phyloP scores from a whole-genome alignment of 1,140 invertebrate species.

The Goniozus legneri region DNA sequence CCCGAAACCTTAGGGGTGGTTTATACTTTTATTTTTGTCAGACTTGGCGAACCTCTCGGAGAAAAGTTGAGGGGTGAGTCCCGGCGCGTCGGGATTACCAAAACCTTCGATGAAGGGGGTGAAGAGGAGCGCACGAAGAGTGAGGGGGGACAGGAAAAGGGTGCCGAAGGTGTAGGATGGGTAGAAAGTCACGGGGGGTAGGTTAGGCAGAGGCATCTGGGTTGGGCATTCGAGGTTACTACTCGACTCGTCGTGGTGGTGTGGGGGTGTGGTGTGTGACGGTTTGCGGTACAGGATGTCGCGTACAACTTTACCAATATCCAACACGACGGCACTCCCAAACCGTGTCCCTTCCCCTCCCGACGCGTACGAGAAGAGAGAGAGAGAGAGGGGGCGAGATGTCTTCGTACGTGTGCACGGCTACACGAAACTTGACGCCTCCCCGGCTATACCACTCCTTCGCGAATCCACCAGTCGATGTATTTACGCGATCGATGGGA shows the following conservation, averaged over 20 bases:
- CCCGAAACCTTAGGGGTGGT: conserved; percentile 5
- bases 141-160: too few relatives aligned
- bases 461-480: conserved; percentile 26
- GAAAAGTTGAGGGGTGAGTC: too few relatives aligned
- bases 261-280: too few relatives aligned
- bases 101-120: too few relatives aligned
- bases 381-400: conserved; percentile 10
- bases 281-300: conserved; percentile 42
- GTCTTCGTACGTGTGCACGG: conserved; percentile 2
- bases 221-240: conserved; percentile 25
- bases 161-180: too few relatives aligned
- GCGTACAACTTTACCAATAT: conserved; percentile 51
- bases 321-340: conserved; percentile 33
- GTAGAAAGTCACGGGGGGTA: background rate
- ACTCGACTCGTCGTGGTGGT: conserved; percentile 7
- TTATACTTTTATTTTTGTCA: background rate
- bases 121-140: too few relatives aligned
- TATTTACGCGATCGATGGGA: conserved; percentile 21
- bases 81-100: too few relatives aligned
- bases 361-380: background rate
- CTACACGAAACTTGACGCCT: conserved; percentile 7
- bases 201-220: conserved; percentile 24
- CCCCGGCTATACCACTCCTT: conserved; percentile 1
- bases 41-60: background rate
- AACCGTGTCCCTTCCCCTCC: too few relatives aligned